phyloP scores from a whole-genome alignment of 2,888 invertebrate genomes.

The Serripes groenlandicus region DNA sequence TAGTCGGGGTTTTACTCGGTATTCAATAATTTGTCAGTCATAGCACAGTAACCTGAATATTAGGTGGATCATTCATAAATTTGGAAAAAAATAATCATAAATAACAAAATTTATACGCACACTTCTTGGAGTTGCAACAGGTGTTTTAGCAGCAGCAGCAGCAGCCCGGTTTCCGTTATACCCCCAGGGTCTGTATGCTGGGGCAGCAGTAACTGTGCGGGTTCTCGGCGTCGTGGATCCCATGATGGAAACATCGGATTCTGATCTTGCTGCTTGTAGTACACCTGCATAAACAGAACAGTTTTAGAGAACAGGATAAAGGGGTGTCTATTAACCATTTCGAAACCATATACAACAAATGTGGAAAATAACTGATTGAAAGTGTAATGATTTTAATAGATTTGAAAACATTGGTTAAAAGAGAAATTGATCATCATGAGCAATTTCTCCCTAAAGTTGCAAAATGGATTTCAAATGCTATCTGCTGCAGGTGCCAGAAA shows the following conservation, averaged over 20 bases:
- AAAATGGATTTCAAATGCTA: background rate
- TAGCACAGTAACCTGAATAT: no score
- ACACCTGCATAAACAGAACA: constrained; percentile 54
- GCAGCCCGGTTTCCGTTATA: constrained; percentile 66
- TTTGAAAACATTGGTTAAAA: background rate
- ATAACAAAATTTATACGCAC: no score
- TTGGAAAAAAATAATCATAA: no score
- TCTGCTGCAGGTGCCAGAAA: background rate
- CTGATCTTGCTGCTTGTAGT: constrained; percentile 77
- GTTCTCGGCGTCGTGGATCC: constrained; percentile 60
- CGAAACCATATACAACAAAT: no score
- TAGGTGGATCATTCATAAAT: no score
- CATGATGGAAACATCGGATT: constrained; percentile 78
- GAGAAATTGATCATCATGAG: background rate
- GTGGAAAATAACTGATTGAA: no score
- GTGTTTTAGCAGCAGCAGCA: constrained; percentile 55
- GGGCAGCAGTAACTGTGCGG: constrained; percentile 49
- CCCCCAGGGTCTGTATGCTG: constrained; percentile 53
- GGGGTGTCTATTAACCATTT: no score
- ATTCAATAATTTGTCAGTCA: no score
- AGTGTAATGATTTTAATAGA: no score
- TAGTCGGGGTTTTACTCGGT: no score
- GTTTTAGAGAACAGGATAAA: no score
- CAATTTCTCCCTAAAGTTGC: background rate
- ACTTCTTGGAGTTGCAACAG: constrained; percentile 59